phyloP scores from a whole-genome alignment of 1,140 invertebrate genomes.

The Varroa destructor region DNA sequence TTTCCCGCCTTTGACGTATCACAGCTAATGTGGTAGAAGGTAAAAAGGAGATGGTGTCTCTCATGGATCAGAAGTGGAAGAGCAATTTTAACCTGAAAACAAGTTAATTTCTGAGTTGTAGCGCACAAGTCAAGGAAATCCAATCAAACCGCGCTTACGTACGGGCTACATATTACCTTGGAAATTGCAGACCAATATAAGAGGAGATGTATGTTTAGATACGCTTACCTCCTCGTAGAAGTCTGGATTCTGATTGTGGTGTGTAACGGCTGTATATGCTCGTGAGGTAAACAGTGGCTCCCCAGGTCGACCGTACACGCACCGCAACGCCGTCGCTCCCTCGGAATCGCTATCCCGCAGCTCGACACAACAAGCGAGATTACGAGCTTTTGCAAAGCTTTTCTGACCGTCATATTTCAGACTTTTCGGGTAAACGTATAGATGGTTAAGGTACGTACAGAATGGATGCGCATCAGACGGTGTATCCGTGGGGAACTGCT shows the following conservation, averaged over 20 bases:
- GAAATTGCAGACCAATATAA: constrained; percentile 25
- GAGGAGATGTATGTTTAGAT: background rate
- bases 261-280: constrained; percentile 46
- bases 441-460: constrained; percentile 64
- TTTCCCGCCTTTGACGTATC: constrained; percentile 44
- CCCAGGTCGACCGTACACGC: constrained; percentile 59
- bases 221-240: constrained; percentile 38
- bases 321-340: constrained; percentile 54
- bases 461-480: constrained; percentile 61
- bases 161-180: background rate
- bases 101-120: too few relatives aligned
- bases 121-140: too few relatives aligned
- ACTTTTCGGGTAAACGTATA: constrained; percentile 74
- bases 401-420: constrained; percentile 86
- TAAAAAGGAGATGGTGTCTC: constrained; percentile 71
- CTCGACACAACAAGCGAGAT: constrained; percentile 76
- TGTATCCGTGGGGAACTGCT: constrained; percentile 56
- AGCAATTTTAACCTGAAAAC: constrained; percentile 59
- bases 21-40: constrained; percentile 74
- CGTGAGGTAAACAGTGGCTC: constrained; percentile 48
- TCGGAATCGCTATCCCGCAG: constrained; percentile 61
- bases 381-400: constrained; percentile 58
- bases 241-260: constrained; percentile 49
- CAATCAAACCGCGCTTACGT: too few relatives aligned
- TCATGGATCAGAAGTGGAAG: constrained; percentile 61